These are phyloP conservation scores for Salvelinus alpinus DNA, from an alignment of 2,113 vertebrate genomes.

Conservation along the genomic window DNA sequence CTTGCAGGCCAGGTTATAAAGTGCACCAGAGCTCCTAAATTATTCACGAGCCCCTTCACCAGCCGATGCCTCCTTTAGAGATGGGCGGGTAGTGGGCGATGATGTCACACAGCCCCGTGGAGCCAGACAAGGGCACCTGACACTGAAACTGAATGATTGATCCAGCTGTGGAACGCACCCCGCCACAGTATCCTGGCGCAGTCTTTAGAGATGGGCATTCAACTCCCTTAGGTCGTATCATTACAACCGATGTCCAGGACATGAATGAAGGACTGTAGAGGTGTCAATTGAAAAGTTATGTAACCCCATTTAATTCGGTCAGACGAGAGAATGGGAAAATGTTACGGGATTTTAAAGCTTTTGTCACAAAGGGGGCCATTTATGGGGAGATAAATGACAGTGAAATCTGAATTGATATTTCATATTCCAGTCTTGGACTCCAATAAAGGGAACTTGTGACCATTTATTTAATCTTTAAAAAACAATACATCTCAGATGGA, in stretches of 20 bases:
- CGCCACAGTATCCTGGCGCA: constrained; percentile 29
- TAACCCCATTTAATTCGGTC: constrained; percentile 27
- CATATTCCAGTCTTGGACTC: not conserved
- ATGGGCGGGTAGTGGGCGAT: constrained; percentile 34
- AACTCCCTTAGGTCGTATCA: constrained; percentile 24
- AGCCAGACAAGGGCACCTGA: constrained; percentile 61
- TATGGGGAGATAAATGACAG: not conserved
- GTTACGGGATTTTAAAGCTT: not conserved
- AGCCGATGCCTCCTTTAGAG: constrained; percentile 69
- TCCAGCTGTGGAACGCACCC: constrained; percentile 32
- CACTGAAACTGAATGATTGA: constrained; percentile 49
- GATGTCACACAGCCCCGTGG: constrained; percentile 70
- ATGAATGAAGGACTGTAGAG: not conserved
- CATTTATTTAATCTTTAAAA: not conserved
- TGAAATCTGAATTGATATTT: not conserved
- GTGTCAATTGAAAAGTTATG: constrained; percentile 30
- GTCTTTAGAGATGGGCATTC: constrained; percentile 10
- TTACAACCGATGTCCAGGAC: constrained; percentile 1
- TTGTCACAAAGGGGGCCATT: too few species aligned
- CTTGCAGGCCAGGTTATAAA: constrained; percentile 70
- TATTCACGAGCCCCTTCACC: constrained; percentile 70
- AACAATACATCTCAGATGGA: not conserved
- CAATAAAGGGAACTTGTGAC: not conserved
- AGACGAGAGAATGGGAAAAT: constrained; percentile 23
- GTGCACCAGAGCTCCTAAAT: constrained; percentile 74